Percentiles rank a stretch among this genome's conserved stretches.
Evolutionary conservation across 64 coral and sea anemone species (phyloP).

Genomic region (Acropora tenuis): DNA sequence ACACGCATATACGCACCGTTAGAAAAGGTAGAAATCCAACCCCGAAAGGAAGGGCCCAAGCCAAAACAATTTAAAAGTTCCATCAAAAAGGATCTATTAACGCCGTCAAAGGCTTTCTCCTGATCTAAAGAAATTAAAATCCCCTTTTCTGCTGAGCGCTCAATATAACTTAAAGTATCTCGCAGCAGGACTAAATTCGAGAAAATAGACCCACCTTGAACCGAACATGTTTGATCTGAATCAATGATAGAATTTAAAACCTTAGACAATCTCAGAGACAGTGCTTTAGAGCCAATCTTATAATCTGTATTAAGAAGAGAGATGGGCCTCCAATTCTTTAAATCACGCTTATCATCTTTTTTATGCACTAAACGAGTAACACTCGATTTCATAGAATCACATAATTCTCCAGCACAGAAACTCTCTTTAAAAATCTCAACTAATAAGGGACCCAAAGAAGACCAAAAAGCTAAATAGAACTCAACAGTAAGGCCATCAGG

Average conservation of each 20-base stretch:
- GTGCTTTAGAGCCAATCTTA: neutral
- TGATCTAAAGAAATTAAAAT: neutral
- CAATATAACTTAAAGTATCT: neutral
- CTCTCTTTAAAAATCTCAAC: neutral
- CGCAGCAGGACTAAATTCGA: neutral
- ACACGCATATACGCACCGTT: neutral
- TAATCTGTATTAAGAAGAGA: slow-evolving; percentile 30
- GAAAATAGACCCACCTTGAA: neutral
- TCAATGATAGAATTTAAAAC: neutral
- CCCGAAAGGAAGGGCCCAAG: neutral
- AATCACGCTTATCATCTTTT: neutral
- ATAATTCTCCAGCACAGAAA: neutral
- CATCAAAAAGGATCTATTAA: neutral
- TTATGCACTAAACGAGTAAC: neutral
- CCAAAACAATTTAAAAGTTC: neutral
- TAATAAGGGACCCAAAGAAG: neutral
- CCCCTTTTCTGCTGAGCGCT: neutral
- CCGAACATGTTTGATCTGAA: slow-evolving; percentile 6
- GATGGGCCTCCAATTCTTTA: slow-evolving; percentile 42
- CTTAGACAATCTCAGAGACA: no score
- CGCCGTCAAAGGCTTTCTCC: slow-evolving; percentile 14
- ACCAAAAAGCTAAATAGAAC: slow-evolving; percentile 24
- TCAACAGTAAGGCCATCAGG: slow-evolving; percentile 24
- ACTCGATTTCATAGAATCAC: neutral
- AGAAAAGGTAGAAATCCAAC: slow-evolving; percentile 7